These are phyloP conservation scores for Prenolepis imparis DNA, from an alignment of 2,888 invertebrate genomes.

Conservation along the genomic window DNA sequence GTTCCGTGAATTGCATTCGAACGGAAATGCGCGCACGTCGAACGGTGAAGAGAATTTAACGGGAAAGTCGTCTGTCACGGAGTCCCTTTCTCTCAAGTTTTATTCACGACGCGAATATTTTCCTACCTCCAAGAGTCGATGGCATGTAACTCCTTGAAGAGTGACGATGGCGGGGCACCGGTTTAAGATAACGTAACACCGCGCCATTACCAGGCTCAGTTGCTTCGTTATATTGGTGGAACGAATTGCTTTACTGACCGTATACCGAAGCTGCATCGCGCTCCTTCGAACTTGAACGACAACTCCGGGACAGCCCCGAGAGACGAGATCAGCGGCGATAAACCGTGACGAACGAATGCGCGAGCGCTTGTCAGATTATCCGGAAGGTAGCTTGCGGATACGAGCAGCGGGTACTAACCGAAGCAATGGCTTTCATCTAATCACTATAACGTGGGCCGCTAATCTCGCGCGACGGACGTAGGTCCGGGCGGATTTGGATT, in stretches of 20 bases:
- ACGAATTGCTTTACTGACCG: conserved; percentile 60
- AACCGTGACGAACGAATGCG: conserved; percentile 76
- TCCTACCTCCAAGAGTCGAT: not conserved
- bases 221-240: conserved; percentile 66
- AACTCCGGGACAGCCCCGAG: conserved; percentile 66
- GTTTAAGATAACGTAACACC: conserved; percentile 62
- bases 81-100: conserved; percentile 32
- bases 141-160: conserved; percentile 11
- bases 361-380: conserved; percentile 76
- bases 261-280: conserved; percentile 48
- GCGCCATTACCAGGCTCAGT: conserved; percentile 46
- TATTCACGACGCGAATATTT: conserved; percentile 19
- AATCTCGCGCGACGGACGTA: conserved; percentile 50
- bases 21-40: conserved; percentile 50
- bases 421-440: conserved; percentile 60
- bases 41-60: conserved; percentile 58
- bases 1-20: conserved; percentile 59
- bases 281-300: conserved; percentile 59
- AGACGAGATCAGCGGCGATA: conserved; percentile 65
- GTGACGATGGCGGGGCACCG: conserved; percentile 30
- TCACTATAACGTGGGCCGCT: conserved; percentile 34
- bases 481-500: conserved; percentile 44
- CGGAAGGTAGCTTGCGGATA: conserved; percentile 63
- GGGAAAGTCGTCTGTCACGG: conserved; percentile 34
- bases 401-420: conserved; percentile 59